Evolutionary conservation across 2,797 vertebrate genomes (phyloP).

Genomic region (Microctenopoma steveboyesi): DNA sequence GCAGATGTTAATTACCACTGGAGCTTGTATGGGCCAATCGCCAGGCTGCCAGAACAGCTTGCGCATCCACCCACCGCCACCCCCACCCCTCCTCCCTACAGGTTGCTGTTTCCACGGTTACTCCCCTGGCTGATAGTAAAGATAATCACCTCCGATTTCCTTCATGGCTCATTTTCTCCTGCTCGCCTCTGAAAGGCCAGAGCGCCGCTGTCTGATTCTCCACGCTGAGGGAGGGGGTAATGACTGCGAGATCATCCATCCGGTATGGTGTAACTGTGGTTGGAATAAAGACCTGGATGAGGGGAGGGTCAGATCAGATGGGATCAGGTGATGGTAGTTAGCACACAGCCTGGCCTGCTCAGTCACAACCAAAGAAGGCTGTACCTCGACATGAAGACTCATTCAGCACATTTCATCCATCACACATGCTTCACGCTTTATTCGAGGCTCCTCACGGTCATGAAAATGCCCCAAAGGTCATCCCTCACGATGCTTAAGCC

Average conservation of each 20-base stretch:
- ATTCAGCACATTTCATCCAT: conserved; percentile 29
- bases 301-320: conserved; percentile 61
- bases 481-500: conserved; percentile 1
- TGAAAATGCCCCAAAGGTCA: conserved; percentile 19
- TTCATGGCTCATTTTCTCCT: conserved; percentile 80
- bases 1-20: conserved; percentile 84
- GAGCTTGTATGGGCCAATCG: conserved; percentile 76
- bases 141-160: conserved; percentile 81
- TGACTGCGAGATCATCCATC: conserved; percentile 68
- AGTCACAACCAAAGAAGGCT: conserved; percentile 20
- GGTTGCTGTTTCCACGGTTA: conserved; percentile 74
- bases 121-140: conserved; percentile 80
- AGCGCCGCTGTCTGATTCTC: conserved; percentile 75
- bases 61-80: conserved; percentile 22
- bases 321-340: conserved; percentile 64
- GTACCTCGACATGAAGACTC: conserved; percentile 36
- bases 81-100: conserved; percentile 40
- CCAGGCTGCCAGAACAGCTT: conserved; percentile 74
- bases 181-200: conserved; percentile 71
- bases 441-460: conserved; percentile 7
- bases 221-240: conserved; percentile 60
- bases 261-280: conserved; percentile 61
- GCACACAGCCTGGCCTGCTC: conserved; percentile 24
- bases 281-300: conserved; percentile 48
- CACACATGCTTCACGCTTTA: conserved; percentile 15